These are phyloP conservation scores for Chanos chanos DNA, from an alignment of 2,797 vertebrate species.

Conservation along the genomic window DNA sequence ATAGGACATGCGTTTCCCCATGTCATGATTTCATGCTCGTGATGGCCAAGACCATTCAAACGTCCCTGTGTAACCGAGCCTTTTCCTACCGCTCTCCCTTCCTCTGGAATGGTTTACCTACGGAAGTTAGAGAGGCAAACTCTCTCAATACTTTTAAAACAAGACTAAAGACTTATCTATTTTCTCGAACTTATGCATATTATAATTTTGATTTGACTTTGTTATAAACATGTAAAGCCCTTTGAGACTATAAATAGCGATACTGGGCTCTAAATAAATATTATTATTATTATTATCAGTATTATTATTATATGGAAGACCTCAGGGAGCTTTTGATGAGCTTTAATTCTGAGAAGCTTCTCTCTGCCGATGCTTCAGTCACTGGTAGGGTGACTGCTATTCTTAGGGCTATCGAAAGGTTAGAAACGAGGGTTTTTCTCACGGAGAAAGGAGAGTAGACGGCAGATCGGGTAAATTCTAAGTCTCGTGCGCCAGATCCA, in stretches of 20 bases:
- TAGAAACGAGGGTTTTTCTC: constrained; percentile 39
- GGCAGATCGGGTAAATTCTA: constrained; percentile 14
- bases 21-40: constrained; percentile 20
- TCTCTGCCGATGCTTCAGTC: constrained; percentile 46
- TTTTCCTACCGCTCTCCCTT: no score
- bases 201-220: no score
- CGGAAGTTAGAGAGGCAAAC: no score
- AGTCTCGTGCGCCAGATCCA: constrained; percentile 1
- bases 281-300: no score
- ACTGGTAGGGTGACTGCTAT: constrained; percentile 46
- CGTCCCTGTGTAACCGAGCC: no score
- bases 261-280: no score
- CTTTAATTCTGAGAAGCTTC: constrained; percentile 45
- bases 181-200: no score
- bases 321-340: constrained; percentile 45
- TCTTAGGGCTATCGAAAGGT: constrained; percentile 37
- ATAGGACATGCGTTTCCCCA: constrained; percentile 13
- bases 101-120: no score
- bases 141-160: no score
- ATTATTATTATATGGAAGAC: constrained; percentile 44
- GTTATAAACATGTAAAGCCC: no score
- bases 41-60: constrained; percentile 23
- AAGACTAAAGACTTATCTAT: no score
- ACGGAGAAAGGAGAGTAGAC: constrained; percentile 19
- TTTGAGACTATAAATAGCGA: no score